Percentiles rank a stretch among this genome's conserved stretches.
These are phyloP conservation scores for Pseudomyrmex pallidus DNA, from an alignment of 1,140 invertebrate genomes.

Conservation along the genomic window DNA sequence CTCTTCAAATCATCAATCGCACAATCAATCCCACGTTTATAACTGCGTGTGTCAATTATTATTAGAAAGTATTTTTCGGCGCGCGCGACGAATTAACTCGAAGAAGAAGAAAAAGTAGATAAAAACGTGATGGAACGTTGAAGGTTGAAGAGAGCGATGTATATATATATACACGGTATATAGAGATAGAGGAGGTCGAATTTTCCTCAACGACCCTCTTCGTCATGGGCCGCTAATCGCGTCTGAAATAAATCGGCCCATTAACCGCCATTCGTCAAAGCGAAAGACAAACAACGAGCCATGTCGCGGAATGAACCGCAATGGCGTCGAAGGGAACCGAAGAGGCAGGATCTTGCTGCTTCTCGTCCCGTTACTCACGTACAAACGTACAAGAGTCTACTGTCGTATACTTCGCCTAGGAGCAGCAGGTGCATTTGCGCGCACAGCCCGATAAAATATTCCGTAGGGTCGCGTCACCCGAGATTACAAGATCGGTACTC, in stretches of 20 bases:
- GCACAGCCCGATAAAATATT: conserved; percentile 63
- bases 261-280: conserved; percentile 64
- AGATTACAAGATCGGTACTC: conserved; percentile 60
- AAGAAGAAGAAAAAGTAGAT: not conserved
- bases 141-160: no score
- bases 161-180: not conserved
- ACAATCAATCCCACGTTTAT: not conserved
- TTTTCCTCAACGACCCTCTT: conserved; percentile 45
- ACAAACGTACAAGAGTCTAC: not conserved
- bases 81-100: conserved; percentile 11
- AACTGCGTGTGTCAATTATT: conserved; percentile 5
- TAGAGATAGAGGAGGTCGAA: conserved; percentile 30
- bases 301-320: not conserved
- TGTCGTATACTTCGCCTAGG: not conserved
- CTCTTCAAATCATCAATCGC: no score
- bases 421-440: conserved; percentile 14
- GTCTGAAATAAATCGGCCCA: conserved; percentile 65
- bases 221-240: conserved; percentile 53
- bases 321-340: not conserved
- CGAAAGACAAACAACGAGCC: conserved; percentile 34
- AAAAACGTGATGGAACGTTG: not conserved
- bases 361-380: not conserved
- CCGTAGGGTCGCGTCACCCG: conserved; percentile 60
- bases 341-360: not conserved
- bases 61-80: not conserved